These are phyloP conservation scores for Monochamus alternatus DNA, from an alignment of 2,888 invertebrate species.

Conservation along the genomic window DNA sequence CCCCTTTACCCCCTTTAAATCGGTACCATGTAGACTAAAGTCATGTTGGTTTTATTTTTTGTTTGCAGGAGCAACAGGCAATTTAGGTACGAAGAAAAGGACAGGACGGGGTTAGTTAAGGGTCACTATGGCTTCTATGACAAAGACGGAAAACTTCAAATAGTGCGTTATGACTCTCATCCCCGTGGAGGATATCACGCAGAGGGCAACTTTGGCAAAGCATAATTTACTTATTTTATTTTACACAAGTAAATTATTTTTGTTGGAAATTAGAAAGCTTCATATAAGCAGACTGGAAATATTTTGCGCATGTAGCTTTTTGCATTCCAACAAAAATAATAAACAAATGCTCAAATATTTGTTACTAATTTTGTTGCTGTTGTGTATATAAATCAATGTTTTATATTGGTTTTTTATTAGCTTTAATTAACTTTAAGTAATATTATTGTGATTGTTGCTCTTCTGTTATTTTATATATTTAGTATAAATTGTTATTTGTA, in stretches of 20 bases:
- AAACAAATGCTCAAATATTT: conserved; percentile 47
- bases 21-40: not conserved
- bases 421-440: conserved; percentile 45
- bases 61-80: conserved; percentile 82
- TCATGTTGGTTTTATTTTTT: conserved; percentile 31
- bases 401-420: conserved; percentile 57
- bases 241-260: conserved; percentile 23
- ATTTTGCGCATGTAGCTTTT: conserved; percentile 1
- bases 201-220: conserved; percentile 61
- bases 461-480: conserved; percentile 41
- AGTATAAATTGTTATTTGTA: conserved; percentile 21
- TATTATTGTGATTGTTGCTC: conserved; percentile 52
- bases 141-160: conserved; percentile 81
- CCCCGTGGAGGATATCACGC: conserved; percentile 82
- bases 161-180: conserved; percentile 84
- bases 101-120: conserved; percentile 82
- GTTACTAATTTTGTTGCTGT: conserved; percentile 1
- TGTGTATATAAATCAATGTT: conserved; percentile 55
- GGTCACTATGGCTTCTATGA: conserved; percentile 89
- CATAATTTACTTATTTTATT: conserved; percentile 30
- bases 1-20: no score
- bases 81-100: conserved; percentile 85
- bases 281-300: not conserved
- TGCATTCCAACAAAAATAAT: conserved; percentile 14
- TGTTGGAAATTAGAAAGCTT: conserved; percentile 7